Evolutionary conservation across 2,888 invertebrate genomes (phyloP).

Genomic region (Lasioglossum pauxillum): DNA sequence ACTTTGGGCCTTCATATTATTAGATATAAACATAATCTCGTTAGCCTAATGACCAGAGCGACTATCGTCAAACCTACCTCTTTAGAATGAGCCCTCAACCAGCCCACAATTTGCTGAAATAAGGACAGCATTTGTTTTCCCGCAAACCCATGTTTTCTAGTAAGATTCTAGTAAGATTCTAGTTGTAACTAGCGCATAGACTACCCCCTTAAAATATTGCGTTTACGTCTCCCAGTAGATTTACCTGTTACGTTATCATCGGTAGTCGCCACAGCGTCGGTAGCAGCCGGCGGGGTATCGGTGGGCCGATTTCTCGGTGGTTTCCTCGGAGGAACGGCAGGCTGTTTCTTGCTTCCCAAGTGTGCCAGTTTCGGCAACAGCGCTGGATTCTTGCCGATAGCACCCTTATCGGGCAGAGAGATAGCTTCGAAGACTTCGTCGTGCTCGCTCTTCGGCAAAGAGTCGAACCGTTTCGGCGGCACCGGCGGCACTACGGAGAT

Average conservation of each 20-base stretch:
- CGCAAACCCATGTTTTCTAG: no score
- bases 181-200: no score
- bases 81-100: no score
- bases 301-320: conserved; percentile 19
- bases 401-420: conserved; percentile 56
- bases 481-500: conserved; percentile 86
- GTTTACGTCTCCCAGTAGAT: not conserved
- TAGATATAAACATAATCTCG: no score
- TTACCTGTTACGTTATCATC: conserved; percentile 40
- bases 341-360: conserved; percentile 80
- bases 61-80: no score
- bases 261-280: conserved; percentile 19
- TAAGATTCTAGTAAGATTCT: no score
- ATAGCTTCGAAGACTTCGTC: conserved; percentile 76
- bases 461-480: conserved; percentile 88
- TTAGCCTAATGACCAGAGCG: no score
- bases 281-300: conserved; percentile 9
- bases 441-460: conserved; percentile 86
- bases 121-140: no score
- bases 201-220: no score
- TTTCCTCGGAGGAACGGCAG: conserved; percentile 78
- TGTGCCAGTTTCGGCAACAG: conserved; percentile 77
- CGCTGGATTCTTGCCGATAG: conserved; percentile 75
- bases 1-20: no score
- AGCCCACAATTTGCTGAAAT: no score